These are phyloP conservation scores for Bombyx mori DNA, from an alignment of 1,140 invertebrate genomes.

Conservation along the genomic window DNA sequence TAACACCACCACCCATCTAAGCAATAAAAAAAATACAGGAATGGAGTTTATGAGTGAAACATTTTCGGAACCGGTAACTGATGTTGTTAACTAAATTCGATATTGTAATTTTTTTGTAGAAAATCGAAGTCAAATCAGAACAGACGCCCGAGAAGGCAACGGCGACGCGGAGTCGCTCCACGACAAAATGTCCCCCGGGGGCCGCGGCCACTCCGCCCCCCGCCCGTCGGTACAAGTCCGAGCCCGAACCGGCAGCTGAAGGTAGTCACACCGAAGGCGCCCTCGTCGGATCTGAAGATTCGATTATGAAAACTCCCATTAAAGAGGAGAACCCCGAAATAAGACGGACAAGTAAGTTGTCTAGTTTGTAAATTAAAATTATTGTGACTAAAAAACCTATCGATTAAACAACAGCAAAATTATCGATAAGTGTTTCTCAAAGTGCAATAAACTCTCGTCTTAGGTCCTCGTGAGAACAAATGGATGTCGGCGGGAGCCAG, in stretches of 20 bases:
- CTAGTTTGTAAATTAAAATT: no score
- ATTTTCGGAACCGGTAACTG: no score
- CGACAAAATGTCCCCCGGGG: slow-evolving; percentile 30
- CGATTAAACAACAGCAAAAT: no score
- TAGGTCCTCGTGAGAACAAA: slow-evolving; percentile 60
- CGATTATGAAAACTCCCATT: slow-evolving; percentile 31
- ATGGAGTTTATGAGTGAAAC: no score
- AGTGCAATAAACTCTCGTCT: no score
- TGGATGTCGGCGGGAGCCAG: slow-evolving; percentile 53
- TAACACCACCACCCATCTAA: no score
- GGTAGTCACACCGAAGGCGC: slow-evolving; percentile 51
- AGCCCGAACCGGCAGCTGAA: slow-evolving; percentile 53
- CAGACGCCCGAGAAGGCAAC: slow-evolving; percentile 58
- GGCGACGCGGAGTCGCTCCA: slow-evolving; percentile 30
- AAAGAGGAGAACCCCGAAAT: slow-evolving; percentile 45
- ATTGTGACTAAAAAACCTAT: no score
- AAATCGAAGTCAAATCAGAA: slow-evolving; percentile 62
- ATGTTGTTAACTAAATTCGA: no score
- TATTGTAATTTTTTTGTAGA: slow-evolving; percentile 28
- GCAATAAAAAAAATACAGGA: no score
- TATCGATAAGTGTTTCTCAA: no score
- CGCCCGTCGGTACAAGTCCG: slow-evolving; percentile 46
- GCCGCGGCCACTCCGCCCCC: slow-evolving; percentile 49
- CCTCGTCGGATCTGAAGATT: slow-evolving; percentile 27
- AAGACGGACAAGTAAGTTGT: slow-evolving; percentile 13